A percentile compares a stretch with the other conserved stretches of the same genome.
Conservation (phyloP, 2,797 vertebrate genomes). For the Anguilla megastoma region DNA sequence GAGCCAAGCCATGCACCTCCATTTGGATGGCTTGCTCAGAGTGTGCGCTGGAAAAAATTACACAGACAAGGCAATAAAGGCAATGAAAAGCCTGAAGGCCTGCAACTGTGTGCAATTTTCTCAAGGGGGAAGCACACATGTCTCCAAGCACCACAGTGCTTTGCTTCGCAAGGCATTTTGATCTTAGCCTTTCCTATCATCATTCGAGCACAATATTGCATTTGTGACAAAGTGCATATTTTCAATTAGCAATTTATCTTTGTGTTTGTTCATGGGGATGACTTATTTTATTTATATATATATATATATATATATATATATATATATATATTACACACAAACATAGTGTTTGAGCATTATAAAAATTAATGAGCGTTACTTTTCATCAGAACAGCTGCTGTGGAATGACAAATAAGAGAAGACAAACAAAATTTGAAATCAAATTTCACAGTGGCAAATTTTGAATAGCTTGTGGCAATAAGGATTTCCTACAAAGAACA, state of each 20-base stretch:
- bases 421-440: neutral
- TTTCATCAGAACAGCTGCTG: neutral
- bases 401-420: neutral
- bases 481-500: neutral
- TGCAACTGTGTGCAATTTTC: neutral
- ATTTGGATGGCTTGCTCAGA: neutral
- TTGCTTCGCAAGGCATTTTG: neutral
- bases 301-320: neutral
- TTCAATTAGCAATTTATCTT: neutral
- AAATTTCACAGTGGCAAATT: conserved; percentile 12
- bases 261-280: neutral
- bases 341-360: neutral
- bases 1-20: neutral
- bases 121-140: neutral
- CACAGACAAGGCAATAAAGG: neutral
- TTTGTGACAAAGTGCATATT: neutral
- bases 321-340: neutral
- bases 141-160: neutral
- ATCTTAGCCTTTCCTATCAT: neutral
- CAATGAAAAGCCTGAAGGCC: conserved; percentile 9
- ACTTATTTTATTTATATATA: neutral
- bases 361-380: neutral
- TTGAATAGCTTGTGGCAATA: neutral
- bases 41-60: neutral
- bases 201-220: neutral